Conservation (phyloP, 2,888 invertebrate genomes). For the Hirtodrosophila confusa region DNA sequence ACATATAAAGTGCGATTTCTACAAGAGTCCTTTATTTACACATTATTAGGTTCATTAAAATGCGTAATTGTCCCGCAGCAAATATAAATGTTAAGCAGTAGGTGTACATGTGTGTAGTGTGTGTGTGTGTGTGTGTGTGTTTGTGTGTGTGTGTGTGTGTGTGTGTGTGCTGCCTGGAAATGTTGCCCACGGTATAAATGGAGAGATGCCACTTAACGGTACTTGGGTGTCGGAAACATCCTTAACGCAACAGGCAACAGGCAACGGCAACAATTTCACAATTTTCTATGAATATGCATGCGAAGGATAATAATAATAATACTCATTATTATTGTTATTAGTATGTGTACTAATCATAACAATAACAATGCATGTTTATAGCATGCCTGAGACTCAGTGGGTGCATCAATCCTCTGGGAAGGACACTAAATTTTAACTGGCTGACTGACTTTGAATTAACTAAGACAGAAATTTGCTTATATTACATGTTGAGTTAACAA, state of each 20-base stretch:
- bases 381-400: slow-evolving; percentile 8
- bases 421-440: no score
- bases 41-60: slow-evolving; percentile 79
- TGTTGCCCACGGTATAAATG: slow-evolving; percentile 27
- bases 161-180: slow-evolving; percentile 22
- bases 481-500: no score
- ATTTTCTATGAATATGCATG: slow-evolving; percentile 47
- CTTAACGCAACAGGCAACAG: slow-evolving; percentile 26
- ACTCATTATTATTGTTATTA: slow-evolving; percentile 26
- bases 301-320: slow-evolving; percentile 28
- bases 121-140: slow-evolving; percentile 4
- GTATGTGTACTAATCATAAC: slow-evolving; percentile 24
- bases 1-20: neutral
- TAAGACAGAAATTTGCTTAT: no score
- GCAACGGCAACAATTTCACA: slow-evolving; percentile 11
- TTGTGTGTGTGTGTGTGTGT: slow-evolving; percentile 12
- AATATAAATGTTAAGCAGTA: slow-evolving; percentile 27
- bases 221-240: slow-evolving; percentile 50
- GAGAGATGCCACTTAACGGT: slow-evolving; percentile 55
- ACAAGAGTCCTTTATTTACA: slow-evolving; percentile 52
- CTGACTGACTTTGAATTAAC: no score
- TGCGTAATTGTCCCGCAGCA: slow-evolving; percentile 59
- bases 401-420: slow-evolving; percentile 6
- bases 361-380: slow-evolving; percentile 44
- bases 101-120: neutral